Evolutionary conservation across 23 tunicate genomes (phyloP), one percentile per base, ranked within the genome.

Genomic region (Botrylloides violaceus): DNA sequence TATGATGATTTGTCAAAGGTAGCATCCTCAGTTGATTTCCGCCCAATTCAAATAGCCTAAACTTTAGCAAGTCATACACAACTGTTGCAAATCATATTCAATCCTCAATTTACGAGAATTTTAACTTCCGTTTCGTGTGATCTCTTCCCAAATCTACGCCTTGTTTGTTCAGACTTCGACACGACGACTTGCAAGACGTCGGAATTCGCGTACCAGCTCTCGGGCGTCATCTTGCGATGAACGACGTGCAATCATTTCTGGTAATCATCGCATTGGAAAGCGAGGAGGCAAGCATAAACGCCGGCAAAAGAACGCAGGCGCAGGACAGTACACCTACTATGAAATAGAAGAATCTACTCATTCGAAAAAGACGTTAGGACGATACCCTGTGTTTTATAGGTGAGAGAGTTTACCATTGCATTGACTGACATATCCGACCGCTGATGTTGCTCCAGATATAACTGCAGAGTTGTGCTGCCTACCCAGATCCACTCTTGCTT

Each of bases 181-280:
- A 15, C 9, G 53, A 7, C 53, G 15, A 9, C 12, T 43, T 9
- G 15, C 53, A 15, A 43, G 15, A 43, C 53, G 53, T 9, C 53
- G 53, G 12, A 43, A 43, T 15, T 19, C 74, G 15, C 74, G 74
- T 15, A 39, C 27, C 1, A 68, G 74, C 74, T 68, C 74, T 37
- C 74, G 74, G 24, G 74, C 74, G 58, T 68, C 74, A 36, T 68
- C 74, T 68, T 39, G 58, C 57, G 74, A 68, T 25, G 74, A 68
- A 22, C 74, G 74, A 5, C 70, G 70, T 3, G 70, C 33, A 9
- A 34, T 9, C 18, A 31, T 63, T 4, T 33, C 26, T 31, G 70
- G 70, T 31, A 26, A 34, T 4, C 70, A 63, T 31, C 70, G 70
- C 4, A 34, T 68, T 15, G 58, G 58, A 0, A 68, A 68, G 37